Evolutionary conservation across 1,140 invertebrate species (phyloP).

Genomic region (Pseudomyrmex sp.): DNA sequence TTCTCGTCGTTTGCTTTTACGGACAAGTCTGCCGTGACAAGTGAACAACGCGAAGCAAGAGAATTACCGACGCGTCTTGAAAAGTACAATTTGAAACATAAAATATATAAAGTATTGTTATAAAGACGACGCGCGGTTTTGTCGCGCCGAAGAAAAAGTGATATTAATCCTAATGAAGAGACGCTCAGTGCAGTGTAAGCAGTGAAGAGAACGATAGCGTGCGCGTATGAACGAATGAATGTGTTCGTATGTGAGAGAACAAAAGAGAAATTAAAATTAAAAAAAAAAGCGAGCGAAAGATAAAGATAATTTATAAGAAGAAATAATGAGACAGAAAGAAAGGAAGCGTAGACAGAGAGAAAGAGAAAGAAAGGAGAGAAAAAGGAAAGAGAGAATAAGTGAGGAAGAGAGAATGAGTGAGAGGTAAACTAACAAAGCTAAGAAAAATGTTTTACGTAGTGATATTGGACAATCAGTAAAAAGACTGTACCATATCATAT

Average conservation of each 20-base stretch:
- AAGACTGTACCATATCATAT: conserved; percentile 85
- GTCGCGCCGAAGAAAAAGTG: conserved; percentile 82
- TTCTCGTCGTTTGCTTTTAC: conserved; percentile 47
- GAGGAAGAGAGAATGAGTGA: background rate
- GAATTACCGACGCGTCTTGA: conserved; percentile 73
- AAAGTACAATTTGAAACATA: conserved; percentile 84
- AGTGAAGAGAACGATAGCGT: conserved; percentile 62
- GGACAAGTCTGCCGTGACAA: conserved; percentile 12
- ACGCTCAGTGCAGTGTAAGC: conserved; percentile 78
- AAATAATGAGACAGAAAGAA: background rate
- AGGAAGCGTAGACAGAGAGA: background rate
- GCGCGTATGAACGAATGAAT: conserved; percentile 45
- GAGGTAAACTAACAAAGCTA: conserved; percentile 44
- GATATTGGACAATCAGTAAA: conserved; percentile 86
- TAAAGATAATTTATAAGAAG: conserved; percentile 11
- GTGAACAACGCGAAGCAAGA: conserved; percentile 33
- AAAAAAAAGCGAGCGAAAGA: conserved; percentile 20
- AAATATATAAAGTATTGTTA: conserved; percentile 83
- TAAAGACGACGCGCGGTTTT: conserved; percentile 78
- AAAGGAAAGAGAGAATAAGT: background rate
- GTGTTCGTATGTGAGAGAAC: conserved; percentile 20
- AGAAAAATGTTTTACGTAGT: conserved; percentile 79
- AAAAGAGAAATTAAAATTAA: conserved; percentile 3
- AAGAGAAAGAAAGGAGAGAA: background rate
- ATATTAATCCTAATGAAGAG: conserved; percentile 85